phyloP scores from a whole-genome alignment of 2,113 vertebrate genomes.

The Thamnophis sirtalis region DNA sequence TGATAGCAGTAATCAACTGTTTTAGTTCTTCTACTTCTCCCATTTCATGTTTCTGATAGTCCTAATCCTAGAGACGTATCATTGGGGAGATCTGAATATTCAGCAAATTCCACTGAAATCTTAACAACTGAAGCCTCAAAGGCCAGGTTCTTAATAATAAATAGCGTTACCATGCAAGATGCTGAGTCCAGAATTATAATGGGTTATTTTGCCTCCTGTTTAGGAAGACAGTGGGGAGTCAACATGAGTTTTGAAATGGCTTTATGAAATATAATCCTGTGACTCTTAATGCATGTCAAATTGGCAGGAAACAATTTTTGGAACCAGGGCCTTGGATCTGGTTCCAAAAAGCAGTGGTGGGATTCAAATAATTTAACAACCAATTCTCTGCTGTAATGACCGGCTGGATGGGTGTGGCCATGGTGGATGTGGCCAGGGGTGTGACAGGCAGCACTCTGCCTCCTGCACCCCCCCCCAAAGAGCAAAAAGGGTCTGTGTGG shows the following conservation, averaged over 20 bases:
- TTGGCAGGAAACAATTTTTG: neutral
- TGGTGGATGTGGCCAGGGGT: no score
- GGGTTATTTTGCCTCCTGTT: neutral
- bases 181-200: neutral
- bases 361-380: no score
- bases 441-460: no score
- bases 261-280: neutral
- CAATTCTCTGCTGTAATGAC: no score
- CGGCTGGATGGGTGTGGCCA: no score
- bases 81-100: neutral
- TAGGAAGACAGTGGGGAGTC: neutral
- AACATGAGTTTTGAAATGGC: neutral
- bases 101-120: neutral
- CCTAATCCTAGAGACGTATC: neutral
- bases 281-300: neutral
- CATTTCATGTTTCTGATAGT: neutral
- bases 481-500: no score
- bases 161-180: neutral
- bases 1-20: neutral
- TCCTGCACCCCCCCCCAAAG: no score
- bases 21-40: neutral
- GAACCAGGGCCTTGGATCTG: neutral
- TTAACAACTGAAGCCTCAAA: neutral
- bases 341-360: no score
- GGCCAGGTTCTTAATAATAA: neutral